Percentiles rank a stretch among this genome's conserved stretches.
phyloP scores from a whole-genome alignment of 2,113 vertebrate genomes.

The Entosphenus tridentatus region DNA sequence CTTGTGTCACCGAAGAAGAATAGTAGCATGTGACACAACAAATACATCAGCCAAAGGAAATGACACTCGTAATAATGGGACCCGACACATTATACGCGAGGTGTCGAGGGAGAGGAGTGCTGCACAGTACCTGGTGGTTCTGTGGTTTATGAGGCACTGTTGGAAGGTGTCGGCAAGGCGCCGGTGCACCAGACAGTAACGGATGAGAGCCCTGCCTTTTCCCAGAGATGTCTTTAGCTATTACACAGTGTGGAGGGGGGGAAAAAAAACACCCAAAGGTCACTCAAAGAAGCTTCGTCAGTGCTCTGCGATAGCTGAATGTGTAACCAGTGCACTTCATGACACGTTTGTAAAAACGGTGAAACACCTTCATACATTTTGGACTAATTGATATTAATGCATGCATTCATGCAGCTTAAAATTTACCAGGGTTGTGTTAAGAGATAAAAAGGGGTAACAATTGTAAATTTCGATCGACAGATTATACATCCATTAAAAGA shows the following conservation, averaged over 20 bases:
- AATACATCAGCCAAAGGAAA: too few species aligned
- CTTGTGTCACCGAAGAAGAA: too few species aligned
- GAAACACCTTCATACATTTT: constrained; percentile 7
- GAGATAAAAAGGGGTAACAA: too few species aligned
- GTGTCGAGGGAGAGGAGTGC: too few species aligned
- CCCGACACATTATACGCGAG: too few species aligned
- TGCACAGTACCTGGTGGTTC: constrained; percentile 43
- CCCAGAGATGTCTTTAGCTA: constrained; percentile 80
- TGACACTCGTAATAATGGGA: too few species aligned
- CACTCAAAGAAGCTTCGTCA: not conserved
- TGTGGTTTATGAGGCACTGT: constrained; percentile 75
- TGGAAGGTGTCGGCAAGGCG: constrained; percentile 77
- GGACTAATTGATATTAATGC: constrained; percentile 5
- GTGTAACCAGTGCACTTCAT: too few species aligned
- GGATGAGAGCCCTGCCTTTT: constrained; percentile 71
- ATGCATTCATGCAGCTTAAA: not conserved
- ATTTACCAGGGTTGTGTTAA: not conserved
- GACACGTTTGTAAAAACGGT: constrained; percentile 6
- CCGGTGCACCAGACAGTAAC: constrained; percentile 77
- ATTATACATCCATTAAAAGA: too few species aligned
- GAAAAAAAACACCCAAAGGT: constrained; percentile 12
- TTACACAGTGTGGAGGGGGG: constrained; percentile 13
- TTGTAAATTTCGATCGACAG: too few species aligned
- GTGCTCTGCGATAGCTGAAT: constrained; percentile 12
- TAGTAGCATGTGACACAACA: too few species aligned